Evolutionary conservation across 1,140 invertebrate species (phyloP).

Genomic region (Archivesica marissinica): DNA sequence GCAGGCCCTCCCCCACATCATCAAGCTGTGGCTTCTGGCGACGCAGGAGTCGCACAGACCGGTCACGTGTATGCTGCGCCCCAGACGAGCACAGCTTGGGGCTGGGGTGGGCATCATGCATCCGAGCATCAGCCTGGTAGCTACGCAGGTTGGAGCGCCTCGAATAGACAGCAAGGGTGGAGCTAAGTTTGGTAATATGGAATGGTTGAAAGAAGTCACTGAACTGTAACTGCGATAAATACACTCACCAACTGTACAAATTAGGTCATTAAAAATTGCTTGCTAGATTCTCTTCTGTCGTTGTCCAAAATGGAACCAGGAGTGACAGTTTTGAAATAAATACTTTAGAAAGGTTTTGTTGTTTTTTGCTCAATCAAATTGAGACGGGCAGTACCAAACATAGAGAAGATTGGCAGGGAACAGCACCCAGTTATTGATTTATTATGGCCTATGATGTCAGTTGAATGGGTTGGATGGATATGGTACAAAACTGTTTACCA

Average conservation of each 20-base stretch:
- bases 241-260: neutral
- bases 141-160: slow-evolving; percentile 53
- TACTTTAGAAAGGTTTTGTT: no score
- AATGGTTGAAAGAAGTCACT: neutral
- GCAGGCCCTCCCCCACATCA: slow-evolving; percentile 46
- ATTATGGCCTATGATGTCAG: no score
- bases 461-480: no score
- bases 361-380: no score
- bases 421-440: no score
- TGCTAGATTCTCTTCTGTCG: no score
- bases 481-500: no score
- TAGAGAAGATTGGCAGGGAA: no score
- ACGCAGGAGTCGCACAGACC: slow-evolving; percentile 37
- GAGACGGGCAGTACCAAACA: no score
- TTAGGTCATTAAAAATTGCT: neutral
- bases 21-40: slow-evolving; percentile 50
- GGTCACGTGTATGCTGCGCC: slow-evolving; percentile 40
- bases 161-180: slow-evolving; percentile 54
- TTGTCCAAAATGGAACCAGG: no score
- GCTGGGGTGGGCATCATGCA: slow-evolving; percentile 48
- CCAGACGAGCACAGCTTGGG: slow-evolving; percentile 52
- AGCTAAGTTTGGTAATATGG: slow-evolving; percentile 13
- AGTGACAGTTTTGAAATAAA: no score
- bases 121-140: slow-evolving; percentile 57
- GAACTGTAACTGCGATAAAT: neutral